Base-by-base conservation (phyloP, 2,797 vertebrate genomes). In the Thunnus albacares region DNA sequence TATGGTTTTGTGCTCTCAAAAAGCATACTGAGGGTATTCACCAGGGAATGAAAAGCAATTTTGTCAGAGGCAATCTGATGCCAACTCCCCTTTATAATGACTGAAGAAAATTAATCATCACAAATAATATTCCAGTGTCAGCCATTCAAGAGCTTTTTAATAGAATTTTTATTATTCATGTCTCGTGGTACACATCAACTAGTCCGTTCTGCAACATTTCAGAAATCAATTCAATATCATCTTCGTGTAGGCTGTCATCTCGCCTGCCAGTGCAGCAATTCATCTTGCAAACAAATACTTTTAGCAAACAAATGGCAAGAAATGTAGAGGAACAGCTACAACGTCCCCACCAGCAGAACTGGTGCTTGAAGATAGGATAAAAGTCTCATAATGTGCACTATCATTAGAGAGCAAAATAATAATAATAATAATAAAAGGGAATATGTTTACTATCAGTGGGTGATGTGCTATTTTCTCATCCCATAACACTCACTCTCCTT, bases 121-220 rank as follows among this genome's bases (percentile, higher is more conserved):
- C 93, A 96, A 98, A 97, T 97, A 97, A 98, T 97, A 97, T 96
- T 96, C 96, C 93, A 94, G 96, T 97, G 96, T 97, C 97, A 96
- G 95, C 96, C 94, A 93, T 96, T 97, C 96, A 97, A 95, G 96
- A 96, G 96, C 95, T 95, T 96, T 97, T 97, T 98, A 98, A 98
- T 98, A 97, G 96, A 97, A 98, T 97, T 97, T 97, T 97, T 97
- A 97, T 96, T 97, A 98, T 97, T 97, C 96, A 95, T 96, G 96
- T 96, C 97, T 97, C 92, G 90, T 94, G 92, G 94, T 94, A 96
- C 96, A 96, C 96, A 96, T 97, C 96, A 97, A 96, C 96, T 93
- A 95, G 93, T 96, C 95, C 95, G 96, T 96, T 96, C 95, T 95
- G 96, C 94, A 94, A 96, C 96, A 96, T 97, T 97, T 97, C 96